Conservation (phyloP, 2,888 invertebrate genomes). For the Epirrhoe tristata region DNA sequence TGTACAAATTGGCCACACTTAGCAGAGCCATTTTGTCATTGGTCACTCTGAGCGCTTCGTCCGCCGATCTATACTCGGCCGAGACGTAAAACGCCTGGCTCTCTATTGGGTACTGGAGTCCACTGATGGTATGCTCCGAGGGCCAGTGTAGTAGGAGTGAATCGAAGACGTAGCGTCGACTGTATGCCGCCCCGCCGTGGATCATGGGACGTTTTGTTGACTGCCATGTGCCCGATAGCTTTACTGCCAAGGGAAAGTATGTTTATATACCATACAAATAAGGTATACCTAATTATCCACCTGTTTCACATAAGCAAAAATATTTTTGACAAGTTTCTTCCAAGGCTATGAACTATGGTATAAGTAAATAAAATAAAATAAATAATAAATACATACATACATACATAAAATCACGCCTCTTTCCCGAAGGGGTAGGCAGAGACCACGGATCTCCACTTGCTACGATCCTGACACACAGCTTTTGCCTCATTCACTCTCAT, state of each 20-base stretch:
- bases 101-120: conserved; percentile 65
- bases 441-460: no score
- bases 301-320: no score
- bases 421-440: no score
- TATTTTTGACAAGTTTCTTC: no score
- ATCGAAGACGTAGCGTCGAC: conserved; percentile 70
- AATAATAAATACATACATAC: no score
- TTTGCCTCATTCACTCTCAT: no score
- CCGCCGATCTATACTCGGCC: conserved; percentile 59
- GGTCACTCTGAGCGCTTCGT: conserved; percentile 55
- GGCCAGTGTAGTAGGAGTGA: conserved; percentile 66
- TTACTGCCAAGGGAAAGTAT: conserved; percentile 51
- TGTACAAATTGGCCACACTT: conserved; percentile 64
- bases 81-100: conserved; percentile 66
- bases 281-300: no score
- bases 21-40: conserved; percentile 67
- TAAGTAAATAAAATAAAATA: no score
- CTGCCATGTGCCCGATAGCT: conserved; percentile 61
- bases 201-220: conserved; percentile 54
- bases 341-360: no score
- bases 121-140: conserved; percentile 67
- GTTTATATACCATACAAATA: no score
- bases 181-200: conserved; percentile 69
- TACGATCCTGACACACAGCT: no score
- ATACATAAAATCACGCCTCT: no score